phyloP scores from a whole-genome alignment of 2,797 vertebrate genomes.

The Sebastes hubbsi region DNA sequence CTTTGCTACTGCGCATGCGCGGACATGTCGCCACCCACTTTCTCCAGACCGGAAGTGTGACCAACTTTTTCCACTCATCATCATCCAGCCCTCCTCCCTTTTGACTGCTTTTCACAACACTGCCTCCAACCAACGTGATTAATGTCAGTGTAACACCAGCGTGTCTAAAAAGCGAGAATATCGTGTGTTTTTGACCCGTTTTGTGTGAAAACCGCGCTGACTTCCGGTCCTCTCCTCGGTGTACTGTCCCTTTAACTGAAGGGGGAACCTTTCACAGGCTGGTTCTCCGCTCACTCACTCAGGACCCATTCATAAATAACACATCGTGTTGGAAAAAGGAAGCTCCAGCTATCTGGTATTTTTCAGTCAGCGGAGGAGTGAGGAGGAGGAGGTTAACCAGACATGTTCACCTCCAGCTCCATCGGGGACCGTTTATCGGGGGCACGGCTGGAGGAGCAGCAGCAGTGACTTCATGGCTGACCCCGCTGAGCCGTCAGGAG shows the following conservation, averaged over 20 bases:
- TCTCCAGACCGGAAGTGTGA: constrained; percentile 67
- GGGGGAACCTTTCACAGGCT: constrained; percentile 70
- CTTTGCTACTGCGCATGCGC: constrained; percentile 52
- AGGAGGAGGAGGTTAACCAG: background rate
- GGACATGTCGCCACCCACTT: constrained; percentile 27
- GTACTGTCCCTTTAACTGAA: constrained; percentile 82
- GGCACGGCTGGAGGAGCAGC: constrained; percentile 50
- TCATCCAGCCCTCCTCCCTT: background rate
- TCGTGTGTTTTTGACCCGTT: background rate
- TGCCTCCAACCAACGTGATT: background rate
- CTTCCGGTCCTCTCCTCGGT: background rate
- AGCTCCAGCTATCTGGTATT: constrained; percentile 40
- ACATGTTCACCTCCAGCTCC: constrained; percentile 25
- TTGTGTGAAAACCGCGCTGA: background rate
- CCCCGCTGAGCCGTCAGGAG: constrained; percentile 64
- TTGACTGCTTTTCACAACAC: background rate
- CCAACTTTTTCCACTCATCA: constrained; percentile 59
- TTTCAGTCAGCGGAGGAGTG: constrained; percentile 13
- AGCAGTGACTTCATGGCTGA: constrained; percentile 73
- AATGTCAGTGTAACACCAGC: background rate
- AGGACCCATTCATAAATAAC: constrained; percentile 89
- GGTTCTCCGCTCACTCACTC: constrained; percentile 72
- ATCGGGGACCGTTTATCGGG: constrained; percentile 22
- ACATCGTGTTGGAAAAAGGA: constrained; percentile 61
- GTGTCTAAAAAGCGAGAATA: background rate